Evolutionary conservation across 1,140 invertebrate genomes (phyloP).

Genomic region (Macrobrachium nipponense): DNA sequence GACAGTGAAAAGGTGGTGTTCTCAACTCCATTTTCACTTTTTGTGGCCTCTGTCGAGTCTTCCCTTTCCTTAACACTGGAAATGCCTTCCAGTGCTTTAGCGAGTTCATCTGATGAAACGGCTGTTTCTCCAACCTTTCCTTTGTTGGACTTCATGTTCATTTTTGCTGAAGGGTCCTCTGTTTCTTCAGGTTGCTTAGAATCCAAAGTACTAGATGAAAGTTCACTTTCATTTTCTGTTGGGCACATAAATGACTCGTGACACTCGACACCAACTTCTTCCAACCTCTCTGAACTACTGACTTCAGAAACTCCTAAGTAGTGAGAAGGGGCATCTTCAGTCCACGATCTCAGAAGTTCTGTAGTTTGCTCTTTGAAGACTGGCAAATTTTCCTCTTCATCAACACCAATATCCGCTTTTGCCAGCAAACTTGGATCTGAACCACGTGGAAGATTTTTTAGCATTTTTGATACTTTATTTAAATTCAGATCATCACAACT

Average conservation of each 20-base stretch:
- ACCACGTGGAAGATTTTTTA: constrained; percentile 15
- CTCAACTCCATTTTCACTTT: constrained; percentile 26
- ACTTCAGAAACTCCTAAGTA: constrained; percentile 33
- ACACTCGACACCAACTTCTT: constrained; percentile 44
- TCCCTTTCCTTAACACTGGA: neutral
- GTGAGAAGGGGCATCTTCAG: constrained; percentile 54
- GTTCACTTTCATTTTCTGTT: neutral
- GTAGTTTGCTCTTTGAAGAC: constrained; percentile 54
- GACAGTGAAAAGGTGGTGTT: constrained; percentile 24
- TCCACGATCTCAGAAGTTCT: constrained; percentile 52
- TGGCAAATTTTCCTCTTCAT: constrained; percentile 44
- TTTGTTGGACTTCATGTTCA: too few relatives aligned
- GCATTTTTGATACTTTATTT: constrained; percentile 33
- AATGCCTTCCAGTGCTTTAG: neutral
- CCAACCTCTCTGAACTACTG: constrained; percentile 38
- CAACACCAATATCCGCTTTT: constrained; percentile 18
- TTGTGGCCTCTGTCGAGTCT: constrained; percentile 1
- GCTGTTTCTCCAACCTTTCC: too few relatives aligned
- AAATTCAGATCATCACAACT: constrained; percentile 53
- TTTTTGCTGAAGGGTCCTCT: neutral
- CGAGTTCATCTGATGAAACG: neutral
- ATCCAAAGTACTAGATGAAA: neutral
- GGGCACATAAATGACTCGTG: constrained; percentile 40
- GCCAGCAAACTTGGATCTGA: constrained; percentile 49
- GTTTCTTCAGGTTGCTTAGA: neutral